These are phyloP conservation scores for Stictocephala bisonia DNA, from an alignment of 2,888 invertebrate genomes.

Conservation along the genomic window DNA sequence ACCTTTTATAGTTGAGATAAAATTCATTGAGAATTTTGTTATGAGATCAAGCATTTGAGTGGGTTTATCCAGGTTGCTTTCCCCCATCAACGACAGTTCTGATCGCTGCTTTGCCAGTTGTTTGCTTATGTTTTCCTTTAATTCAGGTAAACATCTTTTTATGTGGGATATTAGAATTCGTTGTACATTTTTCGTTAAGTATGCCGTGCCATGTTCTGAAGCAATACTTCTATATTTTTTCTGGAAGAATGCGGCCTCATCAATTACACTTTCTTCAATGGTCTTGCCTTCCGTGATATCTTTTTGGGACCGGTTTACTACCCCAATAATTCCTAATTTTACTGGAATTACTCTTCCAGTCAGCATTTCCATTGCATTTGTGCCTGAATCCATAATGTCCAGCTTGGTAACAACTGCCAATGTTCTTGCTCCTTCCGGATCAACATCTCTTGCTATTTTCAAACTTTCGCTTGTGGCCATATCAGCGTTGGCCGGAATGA, in stretches of 20 bases:
- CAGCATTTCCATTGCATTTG: conserved; percentile 73
- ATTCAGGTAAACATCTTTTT: conserved; percentile 71
- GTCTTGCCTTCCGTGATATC: conserved; percentile 67
- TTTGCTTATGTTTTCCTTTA: conserved; percentile 70
- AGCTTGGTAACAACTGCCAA: conserved; percentile 74
- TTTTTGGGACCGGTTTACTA: conserved; percentile 73
- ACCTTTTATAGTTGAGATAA: conserved; percentile 73
- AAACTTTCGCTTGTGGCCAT: conserved; percentile 73
- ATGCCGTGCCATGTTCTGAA: conserved; percentile 70
- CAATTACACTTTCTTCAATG: conserved; percentile 67
- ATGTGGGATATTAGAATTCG: conserved; percentile 73
- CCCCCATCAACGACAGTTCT: conserved; percentile 71
- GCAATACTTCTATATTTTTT: conserved; percentile 72
- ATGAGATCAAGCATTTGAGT: conserved; percentile 72
- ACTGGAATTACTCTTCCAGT: conserved; percentile 73
- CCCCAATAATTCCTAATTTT: conserved; percentile 74
- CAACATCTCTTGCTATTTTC: conserved; percentile 71
- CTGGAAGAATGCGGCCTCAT: conserved; percentile 71
- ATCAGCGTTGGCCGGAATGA: conserved; percentile 74
- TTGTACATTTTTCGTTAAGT: conserved; percentile 71
- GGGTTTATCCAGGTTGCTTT: conserved; percentile 70
- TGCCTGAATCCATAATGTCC: conserved; percentile 76
- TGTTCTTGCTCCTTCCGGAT: conserved; percentile 71
- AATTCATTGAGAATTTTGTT: conserved; percentile 73
- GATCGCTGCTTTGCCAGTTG: conserved; percentile 71